Percentiles rank a stretch among this genome's conserved stretches.
phyloP scores from a whole-genome alignment of 2,888 invertebrate genomes.

The Trichogramma evanescens region DNA sequence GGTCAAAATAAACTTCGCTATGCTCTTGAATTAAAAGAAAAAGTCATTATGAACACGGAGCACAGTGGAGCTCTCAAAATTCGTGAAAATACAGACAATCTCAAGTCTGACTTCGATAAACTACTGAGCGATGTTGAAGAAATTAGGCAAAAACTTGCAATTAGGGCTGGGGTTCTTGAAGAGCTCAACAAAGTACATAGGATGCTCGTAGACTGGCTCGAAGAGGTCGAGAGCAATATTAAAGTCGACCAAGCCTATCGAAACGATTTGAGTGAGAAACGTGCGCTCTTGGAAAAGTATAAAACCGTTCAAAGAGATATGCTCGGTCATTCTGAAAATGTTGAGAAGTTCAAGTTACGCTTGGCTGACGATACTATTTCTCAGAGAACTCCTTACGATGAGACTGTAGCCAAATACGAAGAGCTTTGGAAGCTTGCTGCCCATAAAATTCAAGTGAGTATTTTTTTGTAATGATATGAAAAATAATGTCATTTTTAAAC shows the following conservation, averaged over 20 bases:
- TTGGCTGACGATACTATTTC: constrained; percentile 64
- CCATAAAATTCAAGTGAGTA: constrained; percentile 59
- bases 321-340: constrained; percentile 68
- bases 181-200: constrained; percentile 80
- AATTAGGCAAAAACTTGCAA: constrained; percentile 66
- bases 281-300: constrained; percentile 81
- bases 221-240: constrained; percentile 79
- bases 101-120: constrained; percentile 86
- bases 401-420: constrained; percentile 65
- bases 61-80: constrained; percentile 81
- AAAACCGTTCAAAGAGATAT: constrained; percentile 77
- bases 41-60: constrained; percentile 88
- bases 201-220: constrained; percentile 77
- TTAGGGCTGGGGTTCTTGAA: constrained; percentile 71
- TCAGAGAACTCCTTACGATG: constrained; percentile 62
- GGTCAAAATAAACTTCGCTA: constrained; percentile 82
- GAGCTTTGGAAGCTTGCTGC: constrained; percentile 60
- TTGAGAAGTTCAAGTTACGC: constrained; percentile 69
- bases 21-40: constrained; percentile 83
- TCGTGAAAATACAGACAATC: constrained; percentile 81
- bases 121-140: constrained; percentile 75
- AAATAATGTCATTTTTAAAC: not conserved
- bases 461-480: not conserved
- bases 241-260: constrained; percentile 66
- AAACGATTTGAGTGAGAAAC: constrained; percentile 85